Base-by-base conservation (phyloP, 2,113 vertebrate genomes). In the Polyodon spathula region DNA sequence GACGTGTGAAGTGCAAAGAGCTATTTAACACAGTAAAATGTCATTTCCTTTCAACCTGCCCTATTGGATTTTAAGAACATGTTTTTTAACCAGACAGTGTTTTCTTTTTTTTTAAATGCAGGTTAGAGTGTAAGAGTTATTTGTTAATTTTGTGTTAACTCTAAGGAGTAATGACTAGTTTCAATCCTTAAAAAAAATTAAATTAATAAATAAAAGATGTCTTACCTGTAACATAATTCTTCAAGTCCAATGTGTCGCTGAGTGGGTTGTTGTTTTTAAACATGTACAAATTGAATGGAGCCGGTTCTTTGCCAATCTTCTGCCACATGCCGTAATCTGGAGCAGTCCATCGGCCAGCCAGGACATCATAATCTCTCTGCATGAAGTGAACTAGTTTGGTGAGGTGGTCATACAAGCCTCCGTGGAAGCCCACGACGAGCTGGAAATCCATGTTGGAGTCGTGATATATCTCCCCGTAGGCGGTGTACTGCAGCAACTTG, bases 251-350 rank as follows among this genome's bases (percentile, higher is more conserved):
- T 83, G 94, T 93, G 54, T 96, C 95, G 68, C 96, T 99, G 75
- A 99, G 94, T 16, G 96, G 96, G 67, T 98, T 98, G 83, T 99
- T 99, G 78, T 95, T 97, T 78, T 98, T 98, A 83, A 99, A 99
- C 96, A 98, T 97, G 64, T 98, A 99, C 40, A 99, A 71, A 72
- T 96, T 98, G 71, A 99, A 98, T 4, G 96, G 96, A 48, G 92
- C 78, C 0, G 94, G 93, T 66, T 98, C 94, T 67, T 87, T 92
- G 73, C 94, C 93, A 17, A 99, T 93, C 56, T 97, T 95, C 72
- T 87, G 94, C 96, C 95, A 99, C 80, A 92, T 88, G 71, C 87
- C 89, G 53, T 98, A 95, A 83, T 99, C 96, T 0, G 96, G 96
- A 4, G 94, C 93, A n/a, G 95, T 97, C 96, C 96, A 99, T 17